Base-by-base conservation (phyloP, 2,888 invertebrate genomes). In the Carpatolechia fugitivella region DNA sequence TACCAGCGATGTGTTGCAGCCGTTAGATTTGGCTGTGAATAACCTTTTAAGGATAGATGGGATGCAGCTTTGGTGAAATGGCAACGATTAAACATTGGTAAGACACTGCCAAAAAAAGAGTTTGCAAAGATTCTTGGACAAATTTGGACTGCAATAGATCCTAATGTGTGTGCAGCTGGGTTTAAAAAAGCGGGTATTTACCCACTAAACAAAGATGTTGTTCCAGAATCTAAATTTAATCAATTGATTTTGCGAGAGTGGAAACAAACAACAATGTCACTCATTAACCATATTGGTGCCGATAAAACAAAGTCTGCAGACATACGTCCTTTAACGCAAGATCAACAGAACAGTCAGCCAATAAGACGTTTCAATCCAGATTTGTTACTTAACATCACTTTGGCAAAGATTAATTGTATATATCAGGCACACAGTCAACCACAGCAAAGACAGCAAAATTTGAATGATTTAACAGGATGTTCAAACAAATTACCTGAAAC, bases 11-110 rank as follows among this genome's bases (percentile, higher is more conserved):
- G 38, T 62, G 10, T 54, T 67, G 41, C 67, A 67, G 33, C 62
- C 65, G 14, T 46, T 65, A 53, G 68, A 67, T 53, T 51, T 66
- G 35, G 58, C 64, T 38, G 66, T 67, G 16, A 66, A 61, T 49
- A 69, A 59, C 56, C 63, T n/a, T 35, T 35, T 35, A 35, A 35
- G 13, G 6, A 5, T 35, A 35, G 13, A 3, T 35, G 35, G 35
- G 35, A 68, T 24, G 54, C 35, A 48, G 55, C 55, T 11, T 54
- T 72, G 10, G 56, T 69, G 1, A 63, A 65, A 52, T 70, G 65
- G 65, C 65, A 68, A 55, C 47, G 64, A 48, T 47, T 56, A 31
- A 61, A 70, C 49, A 55, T 61, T 33, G 68, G 63, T n/a, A 56
- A 47, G 14, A 20, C 52, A n/a, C 30, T 66, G 31, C 61, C 58